Evolutionary conservation across 2,113 vertebrate species (phyloP).

Genomic region (Micromys minutus): DNA sequence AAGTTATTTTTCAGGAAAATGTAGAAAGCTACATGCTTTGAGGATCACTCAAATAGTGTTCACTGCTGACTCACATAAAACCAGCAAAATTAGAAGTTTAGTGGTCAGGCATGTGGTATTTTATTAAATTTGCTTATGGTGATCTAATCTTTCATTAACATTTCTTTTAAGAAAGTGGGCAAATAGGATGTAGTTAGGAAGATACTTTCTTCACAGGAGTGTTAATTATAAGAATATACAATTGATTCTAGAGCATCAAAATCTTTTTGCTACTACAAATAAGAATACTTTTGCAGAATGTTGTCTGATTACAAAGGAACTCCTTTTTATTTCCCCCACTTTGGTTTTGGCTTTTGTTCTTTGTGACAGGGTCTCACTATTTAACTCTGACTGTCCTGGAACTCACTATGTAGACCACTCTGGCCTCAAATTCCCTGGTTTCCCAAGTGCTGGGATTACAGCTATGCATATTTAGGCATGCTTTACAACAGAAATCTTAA

Average conservation of each 20-base stretch:
- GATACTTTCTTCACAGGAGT: conserved; percentile 1
- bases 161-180: conserved; percentile 37
- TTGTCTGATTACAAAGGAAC: background rate
- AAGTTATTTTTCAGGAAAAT: conserved; percentile 52
- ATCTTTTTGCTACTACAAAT: background rate
- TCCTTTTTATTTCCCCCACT: background rate
- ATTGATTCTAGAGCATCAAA: conserved; percentile 18
- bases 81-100: background rate
- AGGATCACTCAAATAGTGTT: conserved; percentile 18
- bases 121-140: conserved; percentile 18
- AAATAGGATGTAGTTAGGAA: background rate
- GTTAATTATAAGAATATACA: background rate
- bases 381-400: background rate
- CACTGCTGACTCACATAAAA: background rate
- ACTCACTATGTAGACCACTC: background rate
- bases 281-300: conserved; percentile 1
- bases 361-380: background rate
- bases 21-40: background rate
- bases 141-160: background rate
- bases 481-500: conserved; percentile 8
- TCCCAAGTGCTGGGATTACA: background rate
- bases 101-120: background rate
- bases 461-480: background rate
- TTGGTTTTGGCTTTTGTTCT: background rate
- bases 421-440: no score